phyloP scores from a whole-genome alignment of 1,140 invertebrate species.

The Dreissena rostriformis region DNA sequence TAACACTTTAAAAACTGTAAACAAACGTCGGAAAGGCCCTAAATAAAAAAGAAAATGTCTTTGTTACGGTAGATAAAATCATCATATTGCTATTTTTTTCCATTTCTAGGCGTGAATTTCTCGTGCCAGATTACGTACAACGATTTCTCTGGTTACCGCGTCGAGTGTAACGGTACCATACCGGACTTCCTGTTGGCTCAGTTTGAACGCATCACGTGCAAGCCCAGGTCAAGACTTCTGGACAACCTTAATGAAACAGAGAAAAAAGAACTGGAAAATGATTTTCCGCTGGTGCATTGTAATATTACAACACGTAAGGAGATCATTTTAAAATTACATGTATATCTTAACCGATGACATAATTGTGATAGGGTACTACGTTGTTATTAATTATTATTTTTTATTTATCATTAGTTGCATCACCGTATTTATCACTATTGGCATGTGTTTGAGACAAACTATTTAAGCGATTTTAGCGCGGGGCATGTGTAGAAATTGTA shows the following conservation, averaged over 20 bases:
- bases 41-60: too few species aligned
- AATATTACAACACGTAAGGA: conserved; percentile 29
- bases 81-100: too few species aligned
- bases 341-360: neutral
- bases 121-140: conserved; percentile 31
- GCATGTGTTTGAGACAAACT: neutral
- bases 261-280: conserved; percentile 4
- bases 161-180: conserved; percentile 19
- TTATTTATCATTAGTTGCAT: neutral
- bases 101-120: conserved; percentile 35
- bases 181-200: conserved; percentile 32
- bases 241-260: conserved; percentile 22
- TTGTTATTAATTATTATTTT: too few species aligned
- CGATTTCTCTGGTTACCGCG: conserved; percentile 37
- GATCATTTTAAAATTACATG: neutral
- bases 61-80: too few species aligned
- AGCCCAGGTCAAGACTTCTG: conserved; percentile 25
- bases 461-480: neutral
- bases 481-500: neutral
- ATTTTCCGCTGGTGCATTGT: conserved; percentile 32
- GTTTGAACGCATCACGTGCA: conserved; percentile 38
- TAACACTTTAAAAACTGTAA: too few species aligned
- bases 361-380: too few species aligned
- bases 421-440: neutral
- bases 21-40: too few species aligned